phyloP scores from a whole-genome alignment of 2,797 vertebrate species.

The Sebastes steindachneri region DNA sequence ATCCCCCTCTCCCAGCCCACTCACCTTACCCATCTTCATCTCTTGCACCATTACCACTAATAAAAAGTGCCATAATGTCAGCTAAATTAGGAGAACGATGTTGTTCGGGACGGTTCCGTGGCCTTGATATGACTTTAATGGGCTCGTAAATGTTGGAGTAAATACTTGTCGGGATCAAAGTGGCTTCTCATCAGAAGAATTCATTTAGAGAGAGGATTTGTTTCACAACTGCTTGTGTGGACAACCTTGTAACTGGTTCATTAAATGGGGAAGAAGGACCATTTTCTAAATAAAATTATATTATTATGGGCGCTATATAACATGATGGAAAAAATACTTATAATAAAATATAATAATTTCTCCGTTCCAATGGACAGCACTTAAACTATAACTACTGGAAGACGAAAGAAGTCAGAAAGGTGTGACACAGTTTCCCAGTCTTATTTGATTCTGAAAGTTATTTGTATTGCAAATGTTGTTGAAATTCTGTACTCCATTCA shows the following conservation, averaged over 20 bases:
- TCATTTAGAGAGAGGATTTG: conserved; percentile 1
- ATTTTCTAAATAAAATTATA: background rate
- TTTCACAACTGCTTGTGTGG: background rate
- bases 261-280: background rate
- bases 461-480: too few species aligned
- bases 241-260: background rate
- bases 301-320: background rate
- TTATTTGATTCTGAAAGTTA: too few species aligned
- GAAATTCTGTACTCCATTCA: too few species aligned
- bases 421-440: too few species aligned
- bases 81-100: conserved; percentile 35
- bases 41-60: conserved; percentile 27
- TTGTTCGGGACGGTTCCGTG: conserved; percentile 12
- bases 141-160: conserved; percentile 46
- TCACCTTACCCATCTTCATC: background rate
- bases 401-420: too few species aligned
- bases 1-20: background rate
- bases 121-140: conserved; percentile 53
- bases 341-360: too few species aligned
- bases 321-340: background rate
- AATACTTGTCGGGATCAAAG: conserved; percentile 41
- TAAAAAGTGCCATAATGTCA: conserved; percentile 32
- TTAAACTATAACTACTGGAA: too few species aligned
- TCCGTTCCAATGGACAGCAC: too few species aligned
- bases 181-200: conserved; percentile 13